Base-by-base conservation (phyloP, 2,888 invertebrate species). In the Oligia strigilis region DNA sequence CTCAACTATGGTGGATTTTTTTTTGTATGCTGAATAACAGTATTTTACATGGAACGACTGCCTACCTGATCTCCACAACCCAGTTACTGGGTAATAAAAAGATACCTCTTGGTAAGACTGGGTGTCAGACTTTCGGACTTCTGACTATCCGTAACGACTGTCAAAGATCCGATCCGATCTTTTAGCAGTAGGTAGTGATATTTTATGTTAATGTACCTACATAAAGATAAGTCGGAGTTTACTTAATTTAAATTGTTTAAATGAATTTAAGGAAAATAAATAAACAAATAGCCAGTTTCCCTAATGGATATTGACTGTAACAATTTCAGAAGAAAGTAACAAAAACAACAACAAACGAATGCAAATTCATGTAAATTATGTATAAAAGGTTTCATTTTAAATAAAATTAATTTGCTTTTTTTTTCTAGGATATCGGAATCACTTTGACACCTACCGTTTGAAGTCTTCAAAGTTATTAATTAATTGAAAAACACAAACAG, bases 221-320 rank as follows among this genome's bases (percentile, higher is more conserved):
- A 17, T 46, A 55, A 60, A 9, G 40, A 40, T 76, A 13, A 67
- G 40, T 8, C 36, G 43, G 23, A 60, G 52, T 36, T 55, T 19
- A 66, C 46, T 46, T 23, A 4, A 11, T 11, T 58, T 58, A 23
- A 58, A 58, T 58, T 58, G 58, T 58, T 58, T 58, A 62, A 76
- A 62, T 62, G 55, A 62, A 82, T 67, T 62, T 46, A 55, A 46
- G 60, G 0, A 36, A 29, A 69, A n/a, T 55, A n/a, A 82, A 5
- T 29, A 23, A 43, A 75, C 60, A 75, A 67, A 43, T 46, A 82
- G 9, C 77, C 55, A 82, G 55, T 69, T 76, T 83, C 40, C 46
- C 6, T 77, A 64, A 77, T 64, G 69, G 69, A 58, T 55, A 77
- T 69, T 64, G 43, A 40, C 76, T 69, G 52, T 62, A 23, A 82